Evolutionary conservation across 2,113 vertebrate species (phyloP), one percentile per base, ranked within the genome.

Genomic region (Pygoscelis adeliae): DNA sequence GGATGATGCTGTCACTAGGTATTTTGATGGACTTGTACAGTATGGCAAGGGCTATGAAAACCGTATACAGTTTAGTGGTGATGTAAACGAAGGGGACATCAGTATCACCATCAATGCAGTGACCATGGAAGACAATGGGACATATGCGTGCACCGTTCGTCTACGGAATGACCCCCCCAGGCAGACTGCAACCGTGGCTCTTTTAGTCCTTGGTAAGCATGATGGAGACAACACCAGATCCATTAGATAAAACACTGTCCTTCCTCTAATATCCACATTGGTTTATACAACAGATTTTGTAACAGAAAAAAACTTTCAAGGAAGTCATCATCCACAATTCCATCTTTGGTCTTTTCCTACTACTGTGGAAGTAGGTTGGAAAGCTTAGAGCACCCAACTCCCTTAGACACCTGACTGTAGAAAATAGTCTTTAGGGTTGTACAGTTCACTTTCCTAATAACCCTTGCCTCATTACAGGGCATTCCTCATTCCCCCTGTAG

Each of bases 171-270:
- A 99, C 5, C 34, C 34, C 17, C 98, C 36, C 22, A 56, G 0
- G 96, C 96, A 53, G 95, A 1, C 26, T 13, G 96, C 91, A 20
- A 26, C 66, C 2, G 65, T 98, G 18, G 49, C 80, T 13, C 98
- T 99, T 85, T 17, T 98, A 4, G 99, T 99, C 34, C 98, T 99
- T 4, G 99, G 99, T 99, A 96, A 99, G 99, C 30, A 84, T 9
- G 12, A 34, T 13, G 15, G 25, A 14, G 32, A 26, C 76, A 67
- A 4, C 3, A 67, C 18, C 38, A 36, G n/a, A 7, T 9, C 61
- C 26, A 3, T 26, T 52, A 26, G 14, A 20, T 32, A 83, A 63
- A 56, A 40, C 29, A 42, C 9, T 20, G 23, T 19, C 61, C 56
- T 46, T 34, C 47, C 40, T 55, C 52, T 49, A 2, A 29, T 3